Evolutionary conservation across 2,113 vertebrate species (phyloP), one percentile per base, ranked within the genome.

Genomic region (Hemiprocne comata): DNA sequence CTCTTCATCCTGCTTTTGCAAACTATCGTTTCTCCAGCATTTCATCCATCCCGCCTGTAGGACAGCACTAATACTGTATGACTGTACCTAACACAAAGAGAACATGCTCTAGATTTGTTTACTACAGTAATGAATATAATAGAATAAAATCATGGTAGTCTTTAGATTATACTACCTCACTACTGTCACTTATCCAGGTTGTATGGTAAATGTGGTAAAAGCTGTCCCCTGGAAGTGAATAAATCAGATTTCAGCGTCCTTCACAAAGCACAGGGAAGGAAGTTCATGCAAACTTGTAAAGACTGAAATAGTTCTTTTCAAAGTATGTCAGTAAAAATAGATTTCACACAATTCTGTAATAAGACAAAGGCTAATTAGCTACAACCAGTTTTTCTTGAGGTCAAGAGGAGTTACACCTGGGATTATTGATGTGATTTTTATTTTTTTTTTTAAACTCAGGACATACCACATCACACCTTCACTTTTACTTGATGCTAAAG

Each of bases 251-350:
- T 87, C 26, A 38, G 8, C 16, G 31, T 81, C 73, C 77, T 89
- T 94, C 66, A 91, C 16, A 89, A 90, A 92, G 40, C 73, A 89
- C 28, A 65, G 34, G 8, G 34, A 94, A 92, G 21, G 57, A 69
- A 79, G 70, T 76, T 87, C 42, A 70, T 16, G 33, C 28, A 79
- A 85, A 79, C 19, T 69, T 69, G 40, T 12, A n/a, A 17, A 4
- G 11, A 89, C 6, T 28, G n/a, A 95, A 96, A 92, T 62, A 94
- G 81, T 58, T 89, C 19, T 76, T 73, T 42, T 48, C 31, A 76
- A 97, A 93, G 91, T 95, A 66, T 93, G 94, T 93, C 95, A 94
- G 94, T 93, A 96, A 97, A 96, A 97, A 95, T 91, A 97, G 87
- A 75, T 93, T 87, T 78, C 80, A 85, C 42, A 57, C 46, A 85